Percentiles rank a stretch among this genome's conserved stretches.
These are phyloP conservation scores for Parascotia fuliginaria DNA, from an alignment of 2,888 invertebrate species.

Conservation along the genomic window DNA sequence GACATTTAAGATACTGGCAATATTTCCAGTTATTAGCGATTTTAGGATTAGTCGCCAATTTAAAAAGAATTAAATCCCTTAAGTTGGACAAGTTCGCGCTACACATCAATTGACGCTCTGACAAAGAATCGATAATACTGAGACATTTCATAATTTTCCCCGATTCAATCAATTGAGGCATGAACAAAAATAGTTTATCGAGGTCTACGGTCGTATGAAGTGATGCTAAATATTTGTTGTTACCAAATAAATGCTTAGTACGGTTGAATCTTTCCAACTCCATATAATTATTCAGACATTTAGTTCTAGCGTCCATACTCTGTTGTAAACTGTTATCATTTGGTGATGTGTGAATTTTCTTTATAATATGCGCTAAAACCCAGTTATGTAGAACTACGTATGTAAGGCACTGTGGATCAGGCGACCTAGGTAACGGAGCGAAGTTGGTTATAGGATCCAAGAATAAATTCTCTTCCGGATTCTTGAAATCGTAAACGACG, in stretches of 20 bases:
- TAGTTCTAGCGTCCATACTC: conserved; percentile 85
- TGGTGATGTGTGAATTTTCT: conserved; percentile 86
- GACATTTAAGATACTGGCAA: conserved; percentile 80
- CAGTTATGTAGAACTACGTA: conserved; percentile 89
- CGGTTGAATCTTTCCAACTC: conserved; percentile 82
- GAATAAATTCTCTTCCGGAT: conserved; percentile 78
- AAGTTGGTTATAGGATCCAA: conserved; percentile 76
- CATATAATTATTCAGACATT: conserved; percentile 86
- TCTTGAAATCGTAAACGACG: conserved; percentile 74
- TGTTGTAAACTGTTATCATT: conserved; percentile 77
- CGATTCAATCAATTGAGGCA: conserved; percentile 74
- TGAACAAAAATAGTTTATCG: conserved; percentile 79
- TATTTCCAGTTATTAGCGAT: conserved; percentile 80
- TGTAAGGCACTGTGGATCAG: conserved; percentile 84
- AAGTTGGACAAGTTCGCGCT: conserved; percentile 84
- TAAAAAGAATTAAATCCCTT: conserved; percentile 86
- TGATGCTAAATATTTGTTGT: conserved; percentile 86
- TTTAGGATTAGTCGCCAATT: conserved; percentile 82
- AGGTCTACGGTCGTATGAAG: conserved; percentile 84
- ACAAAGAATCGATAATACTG: conserved; percentile 84
- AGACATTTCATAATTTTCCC: conserved; percentile 81
- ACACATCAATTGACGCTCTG: conserved; percentile 82
- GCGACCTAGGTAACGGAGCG: conserved; percentile 72
- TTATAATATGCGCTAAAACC: conserved; percentile 89
- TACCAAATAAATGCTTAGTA: conserved; percentile 82